phyloP scores from a whole-genome alignment of 1,140 invertebrate genomes.

The Cataglyphis hispanica region DNA sequence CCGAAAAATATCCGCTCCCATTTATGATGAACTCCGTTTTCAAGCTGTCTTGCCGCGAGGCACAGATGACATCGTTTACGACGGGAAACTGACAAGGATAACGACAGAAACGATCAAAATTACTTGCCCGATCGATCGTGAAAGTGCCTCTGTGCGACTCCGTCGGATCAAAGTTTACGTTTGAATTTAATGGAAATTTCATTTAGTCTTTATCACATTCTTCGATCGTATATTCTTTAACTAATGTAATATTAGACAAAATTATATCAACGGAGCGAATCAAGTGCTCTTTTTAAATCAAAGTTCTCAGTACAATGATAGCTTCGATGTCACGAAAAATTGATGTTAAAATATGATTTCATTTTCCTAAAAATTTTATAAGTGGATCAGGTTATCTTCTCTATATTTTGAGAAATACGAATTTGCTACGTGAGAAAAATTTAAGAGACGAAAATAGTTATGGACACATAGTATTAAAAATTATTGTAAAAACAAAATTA shows the following conservation, averaged over 20 bases:
- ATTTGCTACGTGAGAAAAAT: not conserved
- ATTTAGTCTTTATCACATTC: constrained; percentile 25
- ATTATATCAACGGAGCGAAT: not conserved
- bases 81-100: not conserved
- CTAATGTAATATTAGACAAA: not conserved
- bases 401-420: not conserved
- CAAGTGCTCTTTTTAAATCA: not conserved
- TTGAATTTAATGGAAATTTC: constrained; percentile 57
- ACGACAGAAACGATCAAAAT: constrained; percentile 52
- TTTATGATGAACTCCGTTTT: constrained; percentile 59
- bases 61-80: constrained; percentile 50
- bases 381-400: not conserved
- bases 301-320: not conserved
- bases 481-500: not conserved
- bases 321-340: not conserved
- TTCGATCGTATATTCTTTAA: not conserved
- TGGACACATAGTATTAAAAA: not conserved
- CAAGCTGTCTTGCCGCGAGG: constrained; percentile 19
- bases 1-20: constrained; percentile 39
- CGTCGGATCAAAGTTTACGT: constrained; percentile 24
- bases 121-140: constrained; percentile 48
- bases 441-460: not conserved
- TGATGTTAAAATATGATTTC: not conserved
- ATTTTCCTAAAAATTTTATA: not conserved
- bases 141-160: constrained; percentile 41